Evolutionary conservation across 2,113 vertebrate species (phyloP), one percentile per base, ranked within the genome.

Genomic region (Cynoglossus semilaevis): DNA sequence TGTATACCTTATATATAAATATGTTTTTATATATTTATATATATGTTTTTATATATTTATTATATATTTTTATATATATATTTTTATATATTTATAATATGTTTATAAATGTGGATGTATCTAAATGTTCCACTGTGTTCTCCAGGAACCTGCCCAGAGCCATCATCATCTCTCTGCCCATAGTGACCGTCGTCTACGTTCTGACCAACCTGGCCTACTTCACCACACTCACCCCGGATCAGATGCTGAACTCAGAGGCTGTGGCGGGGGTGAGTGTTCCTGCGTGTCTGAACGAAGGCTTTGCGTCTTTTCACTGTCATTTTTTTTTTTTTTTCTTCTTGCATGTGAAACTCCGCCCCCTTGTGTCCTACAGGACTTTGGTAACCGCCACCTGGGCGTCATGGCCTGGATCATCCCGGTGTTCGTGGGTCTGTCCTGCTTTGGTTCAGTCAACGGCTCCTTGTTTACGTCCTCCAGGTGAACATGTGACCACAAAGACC

Each of bases 381-480:
- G 97, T 14, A 95, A 95, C 74, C 66, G 79, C 15, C 93, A 99
- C 89, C 83, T 99, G 40, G 96, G 97, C 0, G 85, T 94, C 37
- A 98, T 99, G 96, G 87, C 96, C 10, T 99, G 97, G 97, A 93
- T 98, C 87, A 98, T 99, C 68, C 96, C 97, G 0, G 93, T 99
- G 70, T 99, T 99, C 17, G 97, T 99, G 5, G 96, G 96, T 5
- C 86, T 99, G 17, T 99, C 97, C 0, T 99, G 97, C 82, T 98
- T 99, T 0, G 97, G 97, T 1, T 99, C 97, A 0, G 97, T 99
- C 58, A 99, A 99, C 0, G 97, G 97, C 3, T 99, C 97, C 12
- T 88, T 99, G 55, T 99, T 99, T 85, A 99, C 97, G 0, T 98
- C 97, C 7, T 98, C 97, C 58, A 93, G 97, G 97, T 98, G 88